A percentile compares a stretch with the other conserved stretches of the same genome.
Conservation (phyloP, 2,888 invertebrate species). For the Aspidiotus rigidus region DNA sequence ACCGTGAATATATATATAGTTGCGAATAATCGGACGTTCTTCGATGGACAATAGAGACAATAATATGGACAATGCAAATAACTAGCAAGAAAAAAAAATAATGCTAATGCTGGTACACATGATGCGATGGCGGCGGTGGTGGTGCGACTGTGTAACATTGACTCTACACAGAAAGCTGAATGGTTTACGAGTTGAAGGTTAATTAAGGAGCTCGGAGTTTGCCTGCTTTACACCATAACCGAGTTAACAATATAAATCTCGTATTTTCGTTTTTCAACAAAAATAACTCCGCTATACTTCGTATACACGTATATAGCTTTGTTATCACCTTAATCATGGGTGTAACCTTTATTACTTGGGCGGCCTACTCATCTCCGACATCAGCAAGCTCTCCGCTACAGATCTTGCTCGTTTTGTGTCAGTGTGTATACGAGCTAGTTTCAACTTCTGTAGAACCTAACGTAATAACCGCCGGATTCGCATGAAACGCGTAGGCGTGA, state of each 20-base stretch:
- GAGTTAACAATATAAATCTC: conserved; percentile 1
- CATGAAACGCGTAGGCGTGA: background rate
- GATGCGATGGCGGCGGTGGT: background rate
- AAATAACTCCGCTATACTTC: background rate
- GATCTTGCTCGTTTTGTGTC: too few relatives aligned
- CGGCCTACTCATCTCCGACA: conserved; percentile 1
- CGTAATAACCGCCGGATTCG: background rate
- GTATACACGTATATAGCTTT: background rate
- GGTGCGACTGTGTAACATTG: background rate
- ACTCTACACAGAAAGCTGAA: background rate
- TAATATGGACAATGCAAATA: background rate
- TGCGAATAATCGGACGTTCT: too few relatives aligned
- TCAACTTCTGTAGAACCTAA: background rate
- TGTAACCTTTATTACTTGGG: background rate
- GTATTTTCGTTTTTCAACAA: background rate
- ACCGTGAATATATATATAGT: too few relatives aligned
- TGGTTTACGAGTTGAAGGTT: background rate
- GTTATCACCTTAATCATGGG: background rate
- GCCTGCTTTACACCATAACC: background rate
- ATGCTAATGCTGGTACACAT: too few relatives aligned
- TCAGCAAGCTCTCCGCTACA: too few relatives aligned
- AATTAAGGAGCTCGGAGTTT: conserved; percentile 2
- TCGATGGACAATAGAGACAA: background rate
- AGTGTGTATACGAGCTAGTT: too few relatives aligned
- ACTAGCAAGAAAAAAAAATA: background rate